Conservation (phyloP, 2,888 invertebrate species). For the Amphipoea lucens region DNA sequence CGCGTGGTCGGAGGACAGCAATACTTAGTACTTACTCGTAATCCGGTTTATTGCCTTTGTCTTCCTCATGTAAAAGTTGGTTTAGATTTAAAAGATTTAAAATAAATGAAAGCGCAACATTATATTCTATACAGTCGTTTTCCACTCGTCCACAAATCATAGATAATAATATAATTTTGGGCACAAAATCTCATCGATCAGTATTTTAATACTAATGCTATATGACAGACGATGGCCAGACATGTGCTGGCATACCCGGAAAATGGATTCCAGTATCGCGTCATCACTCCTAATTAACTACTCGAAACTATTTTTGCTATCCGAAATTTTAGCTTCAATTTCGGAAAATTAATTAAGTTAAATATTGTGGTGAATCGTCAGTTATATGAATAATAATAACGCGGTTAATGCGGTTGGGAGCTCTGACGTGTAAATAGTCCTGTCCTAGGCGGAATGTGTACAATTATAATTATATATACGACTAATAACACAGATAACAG, state of each 20-base stretch:
- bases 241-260: background rate
- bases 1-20: background rate
- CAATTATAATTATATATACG: background rate
- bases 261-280: background rate
- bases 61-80: background rate
- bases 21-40: background rate
- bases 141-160: background rate
- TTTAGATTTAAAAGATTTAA: background rate
- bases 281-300: conserved; percentile 14
- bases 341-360: background rate
- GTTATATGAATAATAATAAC: background rate
- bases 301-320: background rate
- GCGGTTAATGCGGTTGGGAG: background rate
- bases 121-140: background rate
- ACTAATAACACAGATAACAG: background rate
- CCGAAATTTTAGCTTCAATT: background rate
- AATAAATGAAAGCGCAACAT: background rate
- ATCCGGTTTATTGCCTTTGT: conserved; percentile 9
- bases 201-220: background rate
- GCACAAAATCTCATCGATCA: background rate
- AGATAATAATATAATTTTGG: background rate
- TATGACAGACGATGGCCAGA: background rate
- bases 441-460: background rate
- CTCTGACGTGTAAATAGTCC: background rate
- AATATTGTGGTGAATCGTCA: background rate